These are phyloP conservation scores for Myotis vivesi DNA, from an alignment of 2,797 vertebrate genomes.

Conservation along the genomic window DNA sequence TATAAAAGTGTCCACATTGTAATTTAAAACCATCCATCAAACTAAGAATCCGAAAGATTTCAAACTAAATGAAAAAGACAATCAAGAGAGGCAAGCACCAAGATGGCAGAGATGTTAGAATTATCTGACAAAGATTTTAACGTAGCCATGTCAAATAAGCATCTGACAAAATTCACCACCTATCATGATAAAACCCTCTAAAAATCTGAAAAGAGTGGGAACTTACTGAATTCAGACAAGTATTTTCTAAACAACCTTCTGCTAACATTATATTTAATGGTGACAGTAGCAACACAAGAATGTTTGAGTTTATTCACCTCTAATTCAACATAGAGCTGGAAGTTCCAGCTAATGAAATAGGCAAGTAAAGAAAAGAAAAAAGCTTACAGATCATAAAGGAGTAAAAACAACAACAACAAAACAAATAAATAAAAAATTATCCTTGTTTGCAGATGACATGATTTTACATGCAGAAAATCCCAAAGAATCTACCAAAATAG, in stretches of 20 bases:
- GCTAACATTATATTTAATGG: neutral
- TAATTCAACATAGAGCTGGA: neutral
- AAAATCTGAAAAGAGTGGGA: neutral
- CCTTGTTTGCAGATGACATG: neutral
- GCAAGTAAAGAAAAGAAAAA: neutral
- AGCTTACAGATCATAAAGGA: neutral
- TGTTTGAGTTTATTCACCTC: neutral
- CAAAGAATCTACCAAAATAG: neutral
- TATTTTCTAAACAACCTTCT: neutral
- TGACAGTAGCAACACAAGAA: neutral
- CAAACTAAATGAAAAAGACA: neutral
- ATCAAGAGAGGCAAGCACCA: neutral
- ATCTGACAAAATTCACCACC: neutral
- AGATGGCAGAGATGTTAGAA: neutral
- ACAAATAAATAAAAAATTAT: neutral
- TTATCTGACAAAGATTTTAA: neutral
- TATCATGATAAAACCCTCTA: neutral
- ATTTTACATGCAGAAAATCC: neutral
- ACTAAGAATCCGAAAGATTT: neutral
- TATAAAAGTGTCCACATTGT: neutral
- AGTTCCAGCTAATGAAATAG: neutral
- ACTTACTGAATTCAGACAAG: neutral
- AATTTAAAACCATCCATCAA: neutral
- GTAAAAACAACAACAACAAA: neutral
- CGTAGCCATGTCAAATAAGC: neutral